Conservation (phyloP, 2,888 invertebrate genomes). For the Eilema griseolum region DNA sequence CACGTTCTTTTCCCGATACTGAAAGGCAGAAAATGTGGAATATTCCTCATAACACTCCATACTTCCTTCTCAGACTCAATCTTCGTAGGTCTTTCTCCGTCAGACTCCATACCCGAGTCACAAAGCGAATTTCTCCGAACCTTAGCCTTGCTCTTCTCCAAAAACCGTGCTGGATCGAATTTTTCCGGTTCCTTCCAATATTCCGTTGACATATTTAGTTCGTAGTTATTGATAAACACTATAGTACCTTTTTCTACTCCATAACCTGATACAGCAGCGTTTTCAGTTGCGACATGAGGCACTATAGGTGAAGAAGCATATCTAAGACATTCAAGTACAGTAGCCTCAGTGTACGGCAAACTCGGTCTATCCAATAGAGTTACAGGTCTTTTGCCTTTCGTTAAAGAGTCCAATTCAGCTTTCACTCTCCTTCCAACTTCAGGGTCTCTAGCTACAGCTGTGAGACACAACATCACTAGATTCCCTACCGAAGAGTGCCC, state of each 20-base stretch:
- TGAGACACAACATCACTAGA: conserved; percentile 91
- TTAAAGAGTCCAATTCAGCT: conserved; percentile 89
- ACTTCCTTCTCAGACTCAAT: conserved; percentile 74
- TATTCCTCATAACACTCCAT: conserved; percentile 82
- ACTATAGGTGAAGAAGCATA: conserved; percentile 95
- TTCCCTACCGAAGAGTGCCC: conserved; percentile 96
- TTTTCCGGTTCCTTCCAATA: conserved; percentile 91
- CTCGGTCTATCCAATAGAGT: conserved; percentile 89
- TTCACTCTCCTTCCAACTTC: conserved; percentile 89
- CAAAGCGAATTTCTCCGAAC: conserved; percentile 79
- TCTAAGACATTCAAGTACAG: conserved; percentile 92
- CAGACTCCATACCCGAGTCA: conserved; percentile 87
- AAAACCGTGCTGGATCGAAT: conserved; percentile 92
- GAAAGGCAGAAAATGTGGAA: conserved; percentile 93
- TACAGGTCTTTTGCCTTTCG: conserved; percentile 86
- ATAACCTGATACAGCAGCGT: conserved; percentile 91
- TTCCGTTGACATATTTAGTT: conserved; percentile 90
- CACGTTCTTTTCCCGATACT: conserved; percentile 95
- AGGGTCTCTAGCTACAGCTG: conserved; percentile 89
- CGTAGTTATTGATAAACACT: conserved; percentile 94
- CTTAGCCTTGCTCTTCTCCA: conserved; percentile 80
- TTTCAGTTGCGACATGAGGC: conserved; percentile 94
- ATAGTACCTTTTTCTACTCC: conserved; percentile 92
- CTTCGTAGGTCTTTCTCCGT: conserved; percentile 69
- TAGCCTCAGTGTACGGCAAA: conserved; percentile 94